Percentiles rank a stretch among this genome's conserved stretches.
Evolutionary conservation across 2,113 vertebrate species (phyloP).

Genomic region (Gymnogyps californianus): DNA sequence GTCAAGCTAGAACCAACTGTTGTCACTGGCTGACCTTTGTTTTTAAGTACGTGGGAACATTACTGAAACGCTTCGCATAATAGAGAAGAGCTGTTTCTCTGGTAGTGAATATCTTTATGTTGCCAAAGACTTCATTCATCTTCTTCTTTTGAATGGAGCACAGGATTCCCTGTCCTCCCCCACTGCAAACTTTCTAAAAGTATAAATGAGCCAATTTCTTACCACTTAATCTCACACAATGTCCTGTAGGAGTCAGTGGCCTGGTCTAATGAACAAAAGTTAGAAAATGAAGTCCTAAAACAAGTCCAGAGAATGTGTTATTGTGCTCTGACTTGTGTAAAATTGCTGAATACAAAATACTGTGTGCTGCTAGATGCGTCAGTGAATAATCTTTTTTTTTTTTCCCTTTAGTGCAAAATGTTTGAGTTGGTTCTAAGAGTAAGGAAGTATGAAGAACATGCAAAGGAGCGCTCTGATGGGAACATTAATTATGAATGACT

Average conservation of each 20-base stretch:
- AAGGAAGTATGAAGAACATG: not conserved
- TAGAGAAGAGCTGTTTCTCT: conserved; percentile 12
- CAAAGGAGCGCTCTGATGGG: not conserved
- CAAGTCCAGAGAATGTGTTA: not conserved
- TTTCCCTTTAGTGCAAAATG: not conserved
- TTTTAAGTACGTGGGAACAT: conserved; percentile 76
- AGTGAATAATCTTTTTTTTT: not conserved
- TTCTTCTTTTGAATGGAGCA: conserved; percentile 5
- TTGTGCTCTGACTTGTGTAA: not conserved
- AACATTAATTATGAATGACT: not conserved
- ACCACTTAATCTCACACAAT: not conserved
- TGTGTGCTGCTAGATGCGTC: not conserved
- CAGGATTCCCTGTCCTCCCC: not conserved
- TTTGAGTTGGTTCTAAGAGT: not conserved
- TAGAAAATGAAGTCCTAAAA: not conserved
- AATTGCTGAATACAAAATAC: not conserved
- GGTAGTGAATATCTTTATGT: conserved; percentile 21
- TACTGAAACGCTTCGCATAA: conserved; percentile 39
- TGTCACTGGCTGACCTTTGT: conserved; percentile 74
- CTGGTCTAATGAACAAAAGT: not conserved
- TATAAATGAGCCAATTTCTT: not conserved
- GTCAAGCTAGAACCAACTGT: conserved; percentile 51
- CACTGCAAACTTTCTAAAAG: not conserved
- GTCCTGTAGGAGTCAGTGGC: not conserved
- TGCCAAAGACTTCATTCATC: conserved; percentile 36